Evolutionary conservation across 2,888 invertebrate genomes (phyloP).

Genomic region (Xylota segnis): DNA sequence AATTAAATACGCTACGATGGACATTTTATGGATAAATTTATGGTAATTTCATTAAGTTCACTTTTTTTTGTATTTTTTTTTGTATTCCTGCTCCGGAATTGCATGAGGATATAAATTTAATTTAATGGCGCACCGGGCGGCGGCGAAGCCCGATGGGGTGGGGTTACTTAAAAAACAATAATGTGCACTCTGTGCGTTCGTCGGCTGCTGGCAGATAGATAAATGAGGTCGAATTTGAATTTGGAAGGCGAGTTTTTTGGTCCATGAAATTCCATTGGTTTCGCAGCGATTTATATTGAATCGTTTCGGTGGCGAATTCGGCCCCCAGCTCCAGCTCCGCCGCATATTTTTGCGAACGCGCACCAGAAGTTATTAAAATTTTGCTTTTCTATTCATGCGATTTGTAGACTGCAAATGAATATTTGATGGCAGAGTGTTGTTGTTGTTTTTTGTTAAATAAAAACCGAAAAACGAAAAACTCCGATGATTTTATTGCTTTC

Average conservation of each 20-base stretch:
- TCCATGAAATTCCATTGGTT: conserved; percentile 52
- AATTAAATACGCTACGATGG: conserved; percentile 74
- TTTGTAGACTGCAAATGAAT: conserved; percentile 64
- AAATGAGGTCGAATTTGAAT: conserved; percentile 72
- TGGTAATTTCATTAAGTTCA: conserved; percentile 76
- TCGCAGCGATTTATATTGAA: conserved; percentile 49
- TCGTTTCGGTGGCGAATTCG: conserved; percentile 34
- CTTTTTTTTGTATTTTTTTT: conserved; percentile 13
- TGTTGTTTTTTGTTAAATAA: conserved; percentile 31
- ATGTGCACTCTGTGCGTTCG: conserved; percentile 63
- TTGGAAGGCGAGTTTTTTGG: conserved; percentile 24
- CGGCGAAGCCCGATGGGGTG: conserved; percentile 29
- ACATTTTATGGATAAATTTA: conserved; percentile 77
- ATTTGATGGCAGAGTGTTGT: conserved; percentile 59
- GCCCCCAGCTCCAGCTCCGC: conserved; percentile 8
- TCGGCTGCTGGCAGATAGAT: conserved; percentile 50
- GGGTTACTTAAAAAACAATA: conserved; percentile 76
- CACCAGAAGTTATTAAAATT: conserved; percentile 70
- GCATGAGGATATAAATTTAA: conserved; percentile 75
- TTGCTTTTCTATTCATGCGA: conserved; percentile 68
- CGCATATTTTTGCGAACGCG: conserved; percentile 12
- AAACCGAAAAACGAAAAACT: conserved; percentile 36
- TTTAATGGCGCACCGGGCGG: conserved; percentile 64
- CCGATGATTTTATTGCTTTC: conserved; percentile 73
- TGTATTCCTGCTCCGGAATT: conserved; percentile 60